phyloP scores from a whole-genome alignment of 92 coral and sea anemone genomes.

The Parazoanthus atlanticus region DNA sequence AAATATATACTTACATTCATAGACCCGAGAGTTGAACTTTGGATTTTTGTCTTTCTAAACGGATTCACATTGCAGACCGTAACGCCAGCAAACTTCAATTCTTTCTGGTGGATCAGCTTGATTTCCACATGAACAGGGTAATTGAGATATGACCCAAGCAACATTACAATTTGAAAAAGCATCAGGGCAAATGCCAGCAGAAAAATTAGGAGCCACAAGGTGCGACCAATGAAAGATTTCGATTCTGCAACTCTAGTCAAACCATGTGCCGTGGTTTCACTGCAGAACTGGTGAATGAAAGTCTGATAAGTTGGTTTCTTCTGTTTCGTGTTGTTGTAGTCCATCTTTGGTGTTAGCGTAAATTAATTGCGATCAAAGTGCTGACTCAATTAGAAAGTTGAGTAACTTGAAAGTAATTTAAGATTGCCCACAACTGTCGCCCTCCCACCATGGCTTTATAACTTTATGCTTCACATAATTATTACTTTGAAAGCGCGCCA shows the following conservation, averaged over 20 bases:
- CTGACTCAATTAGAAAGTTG: no score
- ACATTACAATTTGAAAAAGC: slow-evolving; percentile 12
- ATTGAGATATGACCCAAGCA: neutral
- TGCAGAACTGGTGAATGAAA: neutral
- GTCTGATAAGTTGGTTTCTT: neutral
- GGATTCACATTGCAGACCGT: slow-evolving; percentile 24
- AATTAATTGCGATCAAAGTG: no score
- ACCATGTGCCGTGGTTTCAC: slow-evolving; percentile 12
- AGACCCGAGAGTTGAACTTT: neutral
- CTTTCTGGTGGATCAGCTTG: neutral
- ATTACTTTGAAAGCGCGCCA: no score
- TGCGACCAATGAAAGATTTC: neutral
- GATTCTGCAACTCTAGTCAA: neutral
- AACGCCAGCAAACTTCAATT: slow-evolving; percentile 5
- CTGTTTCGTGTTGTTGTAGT: no score
- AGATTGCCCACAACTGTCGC: no score
- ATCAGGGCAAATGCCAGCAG: slow-evolving; percentile 9
- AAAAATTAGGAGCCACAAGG: neutral
- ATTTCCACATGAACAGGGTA: slow-evolving; percentile 4
- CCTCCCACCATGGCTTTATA: no score
- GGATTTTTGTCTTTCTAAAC: neutral
- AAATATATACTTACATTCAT: neutral
- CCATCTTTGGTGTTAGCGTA: neutral
- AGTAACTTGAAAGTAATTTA: no score
- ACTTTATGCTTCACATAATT: no score